Base-by-base conservation (phyloP, 92 coral and sea anemone genomes). In the Palythoa grandis region DNA sequence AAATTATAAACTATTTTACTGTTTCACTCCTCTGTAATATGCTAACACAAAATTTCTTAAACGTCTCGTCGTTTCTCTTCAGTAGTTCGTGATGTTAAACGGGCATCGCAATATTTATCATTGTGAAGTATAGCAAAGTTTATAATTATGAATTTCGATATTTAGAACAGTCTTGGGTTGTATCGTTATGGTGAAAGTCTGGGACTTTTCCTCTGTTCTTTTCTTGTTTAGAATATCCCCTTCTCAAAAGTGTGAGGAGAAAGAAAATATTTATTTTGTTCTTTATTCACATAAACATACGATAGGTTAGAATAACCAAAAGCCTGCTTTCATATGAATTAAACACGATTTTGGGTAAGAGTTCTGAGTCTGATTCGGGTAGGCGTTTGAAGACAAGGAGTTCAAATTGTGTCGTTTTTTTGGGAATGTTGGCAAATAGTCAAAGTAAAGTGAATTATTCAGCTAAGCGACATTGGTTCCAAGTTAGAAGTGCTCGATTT, bases 271-370 rank as follows among this genome's bases (percentile, higher is more conserved):
- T 80, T 80, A 83, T 70, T 58, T 83, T 70, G 60, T 83, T 70
- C 79, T 83, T 73, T 70, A 83, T 73, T 70, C 78, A 70, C 67
- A 52, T 73, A 70, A 57, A 70, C 87, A 54, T 72, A 38, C 87
- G 70, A 73, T 73, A 83, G 87, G 79, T 70, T 83, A 71, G 52
- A 83, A 70, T 83, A 72, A 83, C 86, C 77, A 86, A 83, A 90
- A 90, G 87, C 93, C 88, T 89, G 88, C 88, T 47, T 39, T 54
- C 83, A 67, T 73, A 90, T 91, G 86, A 91, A 91, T 91, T 87
- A 91, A 91, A 91, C 93, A 91, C 82, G 88, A 88, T 83, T 88
- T 79, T 50, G 82, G 84, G 89, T 82, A 87, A 37, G 88, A 87
- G 90, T 83, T 77, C 90, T 67, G 82, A 87, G 84, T 87, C 60